A percentile compares a stretch with the other conserved stretches of the same genome.
These are phyloP conservation scores for Paguma larvata DNA, from an alignment of 2,797 vertebrate species.

Conservation along the genomic window DNA sequence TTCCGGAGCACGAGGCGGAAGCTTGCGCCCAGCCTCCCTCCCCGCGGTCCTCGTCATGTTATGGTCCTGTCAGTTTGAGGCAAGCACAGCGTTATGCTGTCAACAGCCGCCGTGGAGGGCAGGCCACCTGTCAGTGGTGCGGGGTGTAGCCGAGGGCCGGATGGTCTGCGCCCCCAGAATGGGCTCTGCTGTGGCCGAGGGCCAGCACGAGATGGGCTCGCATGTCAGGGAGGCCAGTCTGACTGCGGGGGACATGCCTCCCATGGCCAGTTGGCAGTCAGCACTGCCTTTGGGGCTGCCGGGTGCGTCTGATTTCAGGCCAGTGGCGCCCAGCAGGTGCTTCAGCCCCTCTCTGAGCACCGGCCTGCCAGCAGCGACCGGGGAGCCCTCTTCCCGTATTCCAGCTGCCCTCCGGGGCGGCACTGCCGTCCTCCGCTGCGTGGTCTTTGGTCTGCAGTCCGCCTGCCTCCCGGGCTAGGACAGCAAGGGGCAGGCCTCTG, in stretches of 20 bases:
- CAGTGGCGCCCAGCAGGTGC: neutral
- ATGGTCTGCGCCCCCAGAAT: neutral
- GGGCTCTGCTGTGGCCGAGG: neutral
- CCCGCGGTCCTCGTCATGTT: neutral
- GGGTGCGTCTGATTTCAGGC: neutral
- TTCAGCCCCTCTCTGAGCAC: neutral
- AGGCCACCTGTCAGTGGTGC: neutral
- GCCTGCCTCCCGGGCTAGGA: neutral
- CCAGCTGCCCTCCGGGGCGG: too few relatives aligned
- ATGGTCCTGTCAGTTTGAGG: neutral
- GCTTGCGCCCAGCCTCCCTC: neutral
- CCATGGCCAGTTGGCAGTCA: neutral
- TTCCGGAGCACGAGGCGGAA: neutral
- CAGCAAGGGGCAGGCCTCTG: rapidly evolving
- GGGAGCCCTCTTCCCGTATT: neutral
- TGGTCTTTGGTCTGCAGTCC: neutral
- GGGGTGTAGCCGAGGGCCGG: neutral
- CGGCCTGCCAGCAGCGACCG: neutral
- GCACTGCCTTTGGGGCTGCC: neutral
- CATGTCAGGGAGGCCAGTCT: rapidly evolving
- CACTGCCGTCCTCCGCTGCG: rapidly evolving
- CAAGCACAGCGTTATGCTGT: neutral
- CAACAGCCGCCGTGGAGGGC: neutral
- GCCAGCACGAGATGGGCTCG: neutral
- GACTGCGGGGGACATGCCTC: neutral